A percentile compares a stretch with the other conserved stretches of the same genome.
Evolutionary conservation across 2,888 invertebrate genomes (phyloP).

Genomic region (Lasioglossum vierecki): DNA sequence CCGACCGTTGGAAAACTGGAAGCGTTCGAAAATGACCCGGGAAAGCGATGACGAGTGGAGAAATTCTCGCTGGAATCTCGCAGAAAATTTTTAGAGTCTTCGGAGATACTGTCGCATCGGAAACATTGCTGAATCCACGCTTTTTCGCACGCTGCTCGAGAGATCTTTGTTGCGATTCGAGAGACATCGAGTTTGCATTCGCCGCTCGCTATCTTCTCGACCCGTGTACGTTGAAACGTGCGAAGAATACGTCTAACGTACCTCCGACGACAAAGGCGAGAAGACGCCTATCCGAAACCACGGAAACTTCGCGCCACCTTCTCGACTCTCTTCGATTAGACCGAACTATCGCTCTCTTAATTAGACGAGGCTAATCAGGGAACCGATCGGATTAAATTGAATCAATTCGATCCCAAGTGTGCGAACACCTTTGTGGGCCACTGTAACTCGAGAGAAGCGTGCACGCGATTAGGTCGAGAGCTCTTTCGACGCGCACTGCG

Average conservation of each 20-base stretch:
- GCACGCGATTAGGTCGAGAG: conserved; percentile 7
- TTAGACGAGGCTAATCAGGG: neutral
- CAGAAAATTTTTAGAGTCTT: neutral
- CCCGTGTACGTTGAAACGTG: conserved; percentile 7
- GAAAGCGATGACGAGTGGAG: conserved; percentile 57
- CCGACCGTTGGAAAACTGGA: conserved; percentile 67
- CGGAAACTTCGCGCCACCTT: neutral
- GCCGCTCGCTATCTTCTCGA: neutral
- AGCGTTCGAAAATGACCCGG: conserved; percentile 57
- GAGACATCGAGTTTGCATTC: conserved; percentile 3
- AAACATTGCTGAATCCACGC: neutral
- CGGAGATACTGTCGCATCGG: neutral
- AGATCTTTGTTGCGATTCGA: neutral
- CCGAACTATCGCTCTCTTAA: neutral
- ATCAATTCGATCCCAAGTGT: neutral
- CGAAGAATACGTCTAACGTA: conserved; percentile 7
- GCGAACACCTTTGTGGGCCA: neutral
- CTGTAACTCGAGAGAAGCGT: neutral
- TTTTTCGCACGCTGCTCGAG: neutral
- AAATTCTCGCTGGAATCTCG: neutral
- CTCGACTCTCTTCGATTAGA: neutral
- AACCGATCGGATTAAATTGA: neutral
- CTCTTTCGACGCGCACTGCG: neutral
- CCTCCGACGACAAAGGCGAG: neutral
- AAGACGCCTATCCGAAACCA: neutral